Evolutionary conservation across 2,888 invertebrate species (phyloP).

Genomic region (Drosophila dives): DNA sequence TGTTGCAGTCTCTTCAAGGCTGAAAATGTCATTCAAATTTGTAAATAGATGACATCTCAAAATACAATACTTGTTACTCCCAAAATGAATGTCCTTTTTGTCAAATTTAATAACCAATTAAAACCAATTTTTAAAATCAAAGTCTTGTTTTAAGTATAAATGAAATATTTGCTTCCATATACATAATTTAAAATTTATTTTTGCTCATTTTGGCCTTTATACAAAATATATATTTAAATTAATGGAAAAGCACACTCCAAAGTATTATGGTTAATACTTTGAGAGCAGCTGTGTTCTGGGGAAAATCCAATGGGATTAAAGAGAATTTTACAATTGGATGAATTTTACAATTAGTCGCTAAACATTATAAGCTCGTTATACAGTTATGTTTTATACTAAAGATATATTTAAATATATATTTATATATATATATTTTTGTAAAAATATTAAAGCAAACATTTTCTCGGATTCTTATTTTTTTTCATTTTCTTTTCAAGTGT

Average conservation of each 20-base stretch:
- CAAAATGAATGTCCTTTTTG: background rate
- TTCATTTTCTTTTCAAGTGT: conserved; percentile 13
- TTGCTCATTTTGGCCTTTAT: conserved; percentile 62
- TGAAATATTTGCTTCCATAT: conserved; percentile 24
- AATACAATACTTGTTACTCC: background rate
- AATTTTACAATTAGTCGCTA: conserved; percentile 40
- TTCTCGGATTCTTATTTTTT: conserved; percentile 19
- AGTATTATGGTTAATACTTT: conserved; percentile 35
- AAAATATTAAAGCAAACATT: conserved; percentile 64
- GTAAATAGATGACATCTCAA: background rate
- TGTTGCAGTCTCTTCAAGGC: background rate
- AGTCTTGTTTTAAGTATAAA: background rate
- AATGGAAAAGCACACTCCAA: conserved; percentile 29
- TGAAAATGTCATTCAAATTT: too few species aligned
- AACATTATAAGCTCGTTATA: conserved; percentile 12
- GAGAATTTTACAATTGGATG: conserved; percentile 30
- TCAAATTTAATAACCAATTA: background rate
- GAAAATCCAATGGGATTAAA: conserved; percentile 17
- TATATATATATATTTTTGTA: conserved; percentile 48
- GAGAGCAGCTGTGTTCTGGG: background rate
- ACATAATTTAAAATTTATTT: conserved; percentile 63
- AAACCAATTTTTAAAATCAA: background rate
- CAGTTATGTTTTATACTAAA: conserved; percentile 23
- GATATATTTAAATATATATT: conserved; percentile 34
- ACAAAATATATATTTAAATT: conserved; percentile 46